These are phyloP conservation scores for Helostoma temminkii DNA, from an alignment of 2,797 vertebrate species.

Conservation along the genomic window DNA sequence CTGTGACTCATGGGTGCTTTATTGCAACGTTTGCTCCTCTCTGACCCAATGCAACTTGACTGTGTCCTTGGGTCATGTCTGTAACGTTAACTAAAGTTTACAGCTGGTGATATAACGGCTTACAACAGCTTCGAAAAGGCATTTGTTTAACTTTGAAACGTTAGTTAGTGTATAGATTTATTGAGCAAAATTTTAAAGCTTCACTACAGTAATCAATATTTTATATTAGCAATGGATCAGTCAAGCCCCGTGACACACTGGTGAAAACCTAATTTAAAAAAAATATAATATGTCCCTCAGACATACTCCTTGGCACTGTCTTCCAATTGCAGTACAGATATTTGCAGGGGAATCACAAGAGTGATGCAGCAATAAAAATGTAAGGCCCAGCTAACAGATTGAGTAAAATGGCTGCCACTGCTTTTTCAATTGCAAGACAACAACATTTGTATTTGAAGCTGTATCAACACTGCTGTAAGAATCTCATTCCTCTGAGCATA, in stretches of 20 bases:
- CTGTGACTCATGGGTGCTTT: slow-evolving; percentile 66
- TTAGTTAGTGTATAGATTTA: background rate
- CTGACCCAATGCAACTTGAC: slow-evolving; percentile 29
- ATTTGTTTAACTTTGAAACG: background rate
- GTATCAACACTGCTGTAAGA: slow-evolving; percentile 14
- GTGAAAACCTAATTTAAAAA: background rate
- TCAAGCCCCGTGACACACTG: background rate
- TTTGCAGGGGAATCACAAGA: slow-evolving; percentile 6
- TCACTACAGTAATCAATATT: background rate
- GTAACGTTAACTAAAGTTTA: slow-evolving; percentile 51
- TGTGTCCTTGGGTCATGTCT: slow-evolving; percentile 57
- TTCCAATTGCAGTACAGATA: background rate
- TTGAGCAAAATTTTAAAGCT: background rate
- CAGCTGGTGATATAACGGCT: slow-evolving; percentile 13
- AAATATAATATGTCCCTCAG: background rate
- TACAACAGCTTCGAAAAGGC: background rate
- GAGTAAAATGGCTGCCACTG: slow-evolving; percentile 15
- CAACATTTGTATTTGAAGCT: slow-evolving; percentile 16
- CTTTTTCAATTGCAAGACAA: slow-evolving; percentile 14
- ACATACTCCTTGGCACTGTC: background rate
- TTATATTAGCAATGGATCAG: background rate
- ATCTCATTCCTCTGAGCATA: slow-evolving; percentile 13
- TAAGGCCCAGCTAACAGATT: slow-evolving; percentile 7
- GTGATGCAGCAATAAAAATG: slow-evolving; percentile 17
- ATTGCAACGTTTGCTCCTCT: slow-evolving; percentile 66